Base-by-base conservation (phyloP, 1,140 invertebrate species). In the Lysiphlebus fabarum region DNA sequence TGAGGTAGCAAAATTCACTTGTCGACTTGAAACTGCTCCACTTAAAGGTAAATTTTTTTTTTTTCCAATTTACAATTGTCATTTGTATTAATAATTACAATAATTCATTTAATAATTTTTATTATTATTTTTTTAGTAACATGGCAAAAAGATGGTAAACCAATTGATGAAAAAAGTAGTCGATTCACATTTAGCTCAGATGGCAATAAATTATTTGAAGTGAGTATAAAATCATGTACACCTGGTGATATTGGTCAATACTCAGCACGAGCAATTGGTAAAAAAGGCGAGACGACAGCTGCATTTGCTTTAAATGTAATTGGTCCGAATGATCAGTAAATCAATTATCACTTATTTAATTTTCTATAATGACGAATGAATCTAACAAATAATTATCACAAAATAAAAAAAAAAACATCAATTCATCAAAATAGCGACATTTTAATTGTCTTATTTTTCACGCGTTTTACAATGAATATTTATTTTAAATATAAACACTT, bases 131-230 rank as follows among this genome's bases (percentile, higher is more conserved):
- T 49, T 6, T 12, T 7, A 85, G 84, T 86, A 43, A 83, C 82
- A 62, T 98, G 95, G 95, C 78, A 92, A 65, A 96, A 96, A 80
- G 95, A 96, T 79, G 90, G 90, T 64, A 92, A 95, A 73, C 86
- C 88, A 48, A 83, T 93, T 55, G 85, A 92, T 65, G 82, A 85
- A 62, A 85, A 84, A 43, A 89, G 86, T 47, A 82, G 85, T 41
- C 85, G 89, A 73, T 93, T 92, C 74, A 88, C 87, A 66, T 92
- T 94, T 76, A 89, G 85, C 42, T 87, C 88, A 74, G 88, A 92
- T 67, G 87, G 86, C 62, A 86, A 86, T 51, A 92, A 88, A 65
- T 85, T 84, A 58, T 90, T 89, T 74, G 82, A 82, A 37, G 87
- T 94, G 64, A 84, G 87, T 68, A 90, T 97, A 61, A 84, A 87